phyloP scores from a whole-genome alignment of 2,113 vertebrate genomes.

The Corythaixoides concolor region DNA sequence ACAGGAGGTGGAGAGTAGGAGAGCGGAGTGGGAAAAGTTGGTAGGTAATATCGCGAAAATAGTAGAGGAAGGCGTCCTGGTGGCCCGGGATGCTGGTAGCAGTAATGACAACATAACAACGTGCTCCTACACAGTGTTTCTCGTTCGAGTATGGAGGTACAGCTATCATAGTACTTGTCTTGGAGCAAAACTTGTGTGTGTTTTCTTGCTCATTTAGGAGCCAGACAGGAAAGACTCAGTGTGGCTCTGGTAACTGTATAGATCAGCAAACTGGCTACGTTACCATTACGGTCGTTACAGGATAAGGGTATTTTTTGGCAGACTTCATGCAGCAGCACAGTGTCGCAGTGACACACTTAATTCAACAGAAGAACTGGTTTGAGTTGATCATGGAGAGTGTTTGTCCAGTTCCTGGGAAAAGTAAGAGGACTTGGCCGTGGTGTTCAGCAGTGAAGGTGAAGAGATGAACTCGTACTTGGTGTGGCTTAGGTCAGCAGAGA shows the following conservation, averaged over 20 bases:
- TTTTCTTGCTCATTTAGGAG: neutral
- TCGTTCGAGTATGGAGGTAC: neutral
- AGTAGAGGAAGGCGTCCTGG: neutral
- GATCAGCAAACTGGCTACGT: neutral
- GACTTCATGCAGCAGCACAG: neutral
- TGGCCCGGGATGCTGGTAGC: neutral
- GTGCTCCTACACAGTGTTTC: accelerated
- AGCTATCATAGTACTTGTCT: too few relatives aligned
- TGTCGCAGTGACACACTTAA: accelerated
- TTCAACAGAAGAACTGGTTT: neutral
- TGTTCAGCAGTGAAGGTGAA: neutral
- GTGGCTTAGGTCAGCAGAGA: neutral
- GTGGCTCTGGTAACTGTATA: neutral
- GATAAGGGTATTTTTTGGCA: neutral
- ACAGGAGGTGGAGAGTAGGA: neutral
- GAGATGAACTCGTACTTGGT: neutral
- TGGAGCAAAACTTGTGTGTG: neutral
- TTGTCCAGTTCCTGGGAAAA: neutral
- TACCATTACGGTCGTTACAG: accelerated
- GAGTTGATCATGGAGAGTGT: neutral
- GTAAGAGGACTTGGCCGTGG: neutral
- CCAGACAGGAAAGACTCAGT: neutral
- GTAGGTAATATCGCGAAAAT: accelerated
- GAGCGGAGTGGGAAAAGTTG: neutral
- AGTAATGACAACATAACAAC: accelerated